Conservation (phyloP, 1,140 invertebrate species). For the Andrena cerasifolii region DNA sequence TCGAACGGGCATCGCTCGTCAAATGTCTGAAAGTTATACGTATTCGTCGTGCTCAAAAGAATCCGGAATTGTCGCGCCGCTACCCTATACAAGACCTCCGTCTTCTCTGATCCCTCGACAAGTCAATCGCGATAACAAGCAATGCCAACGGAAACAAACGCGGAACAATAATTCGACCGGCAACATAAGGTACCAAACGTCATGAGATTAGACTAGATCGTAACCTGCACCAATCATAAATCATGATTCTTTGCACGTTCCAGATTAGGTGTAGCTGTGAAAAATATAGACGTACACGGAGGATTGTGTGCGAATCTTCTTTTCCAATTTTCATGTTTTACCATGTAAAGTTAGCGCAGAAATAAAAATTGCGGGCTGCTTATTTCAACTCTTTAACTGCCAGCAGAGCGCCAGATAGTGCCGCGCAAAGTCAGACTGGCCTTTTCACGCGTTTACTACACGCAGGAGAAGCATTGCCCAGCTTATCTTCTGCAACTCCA, state of each 20-base stretch:
- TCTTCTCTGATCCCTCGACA: not conserved
- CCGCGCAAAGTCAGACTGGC: no score
- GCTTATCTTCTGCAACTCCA: no score
- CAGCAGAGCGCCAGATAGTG: no score
- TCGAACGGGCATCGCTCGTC: conserved; percentile 65
- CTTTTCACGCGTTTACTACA: no score
- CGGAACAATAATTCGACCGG: not conserved
- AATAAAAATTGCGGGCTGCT: not conserved
- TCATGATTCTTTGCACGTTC: not conserved
- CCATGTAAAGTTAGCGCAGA: no score
- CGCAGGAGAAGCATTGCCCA: no score
- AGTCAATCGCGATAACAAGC: conserved; percentile 5
- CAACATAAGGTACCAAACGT: not conserved
- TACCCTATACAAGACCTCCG: not conserved
- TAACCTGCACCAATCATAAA: not conserved
- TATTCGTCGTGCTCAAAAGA: conserved; percentile 48
- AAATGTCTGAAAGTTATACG: conserved; percentile 66
- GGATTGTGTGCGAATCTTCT: no score
- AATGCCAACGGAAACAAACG: conserved; percentile 20
- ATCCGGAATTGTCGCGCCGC: not conserved
- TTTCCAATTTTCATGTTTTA: no score
- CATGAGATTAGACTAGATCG: conserved; percentile 7
- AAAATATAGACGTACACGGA: not conserved
- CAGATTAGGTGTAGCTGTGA: not conserved
- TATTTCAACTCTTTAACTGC: no score